phyloP scores from a whole-genome alignment of 2,797 vertebrate genomes.

The Karalla daura region DNA sequence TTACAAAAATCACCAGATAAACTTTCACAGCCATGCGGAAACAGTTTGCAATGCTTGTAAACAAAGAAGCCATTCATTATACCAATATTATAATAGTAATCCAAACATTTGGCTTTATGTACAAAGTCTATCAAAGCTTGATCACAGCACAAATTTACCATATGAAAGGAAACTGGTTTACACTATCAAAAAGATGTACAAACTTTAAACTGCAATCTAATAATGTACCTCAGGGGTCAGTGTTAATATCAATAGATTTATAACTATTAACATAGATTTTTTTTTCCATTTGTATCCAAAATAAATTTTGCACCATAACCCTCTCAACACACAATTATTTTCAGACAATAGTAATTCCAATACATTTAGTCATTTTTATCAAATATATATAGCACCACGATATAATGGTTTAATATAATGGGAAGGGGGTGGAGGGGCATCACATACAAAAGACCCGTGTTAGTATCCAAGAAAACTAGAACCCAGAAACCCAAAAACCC shows the following conservation, averaged over 20 bases:
- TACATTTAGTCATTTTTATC: conserved; percentile 92
- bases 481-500: conserved; percentile 37
- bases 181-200: conserved; percentile 93
- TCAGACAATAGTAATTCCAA: conserved; percentile 93
- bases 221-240: conserved; percentile 88
- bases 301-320: conserved; percentile 93
- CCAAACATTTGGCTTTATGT: conserved; percentile 91
- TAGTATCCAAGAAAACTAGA: conserved; percentile 88
- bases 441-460: conserved; percentile 98
- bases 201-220: conserved; percentile 93
- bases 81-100: conserved; percentile 74
- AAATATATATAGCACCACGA: conserved; percentile 98
- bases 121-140: conserved; percentile 92
- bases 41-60: conserved; percentile 89
- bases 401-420: conserved; percentile 92
- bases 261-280: conserved; percentile 79
- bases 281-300: conserved; percentile 91
- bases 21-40: conserved; percentile 98
- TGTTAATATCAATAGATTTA: conserved; percentile 83
- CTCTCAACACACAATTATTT: conserved; percentile 89
- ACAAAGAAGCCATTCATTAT: conserved; percentile 88
- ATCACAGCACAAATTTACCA: conserved; percentile 92
- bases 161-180: conserved; percentile 91
- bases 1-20: conserved; percentile 91
- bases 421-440: conserved; percentile 76